Evolutionary conservation across 2,888 invertebrate species (phyloP), one percentile per base, ranked within the genome.

Genomic region (Dolichopus griseipennis): DNA sequence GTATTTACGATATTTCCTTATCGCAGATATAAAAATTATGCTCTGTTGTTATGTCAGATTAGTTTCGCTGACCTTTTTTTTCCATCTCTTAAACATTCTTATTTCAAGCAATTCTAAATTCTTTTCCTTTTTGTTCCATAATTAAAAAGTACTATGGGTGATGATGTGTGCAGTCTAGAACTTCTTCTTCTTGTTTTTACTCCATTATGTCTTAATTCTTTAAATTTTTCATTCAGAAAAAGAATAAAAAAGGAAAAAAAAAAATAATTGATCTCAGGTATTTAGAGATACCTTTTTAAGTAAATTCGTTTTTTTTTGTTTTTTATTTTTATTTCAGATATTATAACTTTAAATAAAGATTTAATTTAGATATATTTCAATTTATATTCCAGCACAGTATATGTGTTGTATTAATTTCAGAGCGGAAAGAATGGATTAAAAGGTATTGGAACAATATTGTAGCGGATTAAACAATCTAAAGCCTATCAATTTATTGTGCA

Each of bases 1-100:
- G n/a, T 37, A 37, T 12, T 3, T 52, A 12, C 41, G 41, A 18
- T 52, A 52, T 52, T 52, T 52, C 18, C 9, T 52, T 52, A 52
- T 52, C 52, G 52, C 52, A 52, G 52, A 52, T 52, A 52, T 52
- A 52, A 52, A 37, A 52, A 18, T 52, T 52, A 52, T 52, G 18
- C n/a, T 52, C 9, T 12, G 52, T 15, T 64, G 64, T 64, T 64
- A 64, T 64, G 64, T 64, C 64, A 64, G 37, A 64, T 64, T 64
- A 33, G 64, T 64, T 64, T 64, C 64, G 64, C 64, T 64, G 64
- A 64, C 64, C 64, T 34, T 64, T 64, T 64, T 37, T 64, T 10
- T 34, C 1, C 9, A 18, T 52, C 15, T 41, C 41, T 7, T 41
- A 6, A 2, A 4, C 27, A 27, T 41, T 12, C 41, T 41, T 41